Conservation (phyloP, 1,140 invertebrate species). For the Tachypleus tridentatus region DNA sequence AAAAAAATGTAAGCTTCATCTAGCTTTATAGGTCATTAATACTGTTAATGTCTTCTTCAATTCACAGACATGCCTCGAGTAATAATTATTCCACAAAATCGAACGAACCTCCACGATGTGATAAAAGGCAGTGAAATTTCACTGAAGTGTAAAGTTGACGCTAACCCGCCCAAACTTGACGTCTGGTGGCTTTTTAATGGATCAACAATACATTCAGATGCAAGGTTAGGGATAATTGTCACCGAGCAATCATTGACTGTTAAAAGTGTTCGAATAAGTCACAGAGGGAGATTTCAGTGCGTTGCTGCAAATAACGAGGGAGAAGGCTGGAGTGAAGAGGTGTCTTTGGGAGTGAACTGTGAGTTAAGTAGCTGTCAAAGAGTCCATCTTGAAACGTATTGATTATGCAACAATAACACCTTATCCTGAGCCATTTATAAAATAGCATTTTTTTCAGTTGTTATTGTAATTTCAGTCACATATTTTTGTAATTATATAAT, state of each 20-base stretch:
- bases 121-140: constrained; percentile 65
- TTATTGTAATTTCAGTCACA: too few relatives aligned
- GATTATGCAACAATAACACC: too few relatives aligned
- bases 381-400: too few relatives aligned
- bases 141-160: constrained; percentile 75
- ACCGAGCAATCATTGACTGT: constrained; percentile 52
- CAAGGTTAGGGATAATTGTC: constrained; percentile 56
- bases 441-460: too few relatives aligned
- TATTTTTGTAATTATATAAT: too few relatives aligned
- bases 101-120: too few relatives aligned
- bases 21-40: too few relatives aligned
- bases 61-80: too few relatives aligned
- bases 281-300: constrained; percentile 54
- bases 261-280: constrained; percentile 27
- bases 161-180: constrained; percentile 69
- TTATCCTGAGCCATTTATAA: too few relatives aligned
- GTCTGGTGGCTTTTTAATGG: constrained; percentile 68
- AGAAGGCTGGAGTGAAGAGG: constrained; percentile 66
- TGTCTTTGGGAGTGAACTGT: constrained; percentile 64
- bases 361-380: constrained; percentile 4
- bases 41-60: too few relatives aligned
- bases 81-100: too few relatives aligned
- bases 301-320: constrained; percentile 79
- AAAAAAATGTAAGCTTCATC: too few relatives aligned
- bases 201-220: constrained; percentile 15